These are phyloP conservation scores for Hozukius guyotensis DNA, from an alignment of 2,797 vertebrate genomes.

Conservation along the genomic window DNA sequence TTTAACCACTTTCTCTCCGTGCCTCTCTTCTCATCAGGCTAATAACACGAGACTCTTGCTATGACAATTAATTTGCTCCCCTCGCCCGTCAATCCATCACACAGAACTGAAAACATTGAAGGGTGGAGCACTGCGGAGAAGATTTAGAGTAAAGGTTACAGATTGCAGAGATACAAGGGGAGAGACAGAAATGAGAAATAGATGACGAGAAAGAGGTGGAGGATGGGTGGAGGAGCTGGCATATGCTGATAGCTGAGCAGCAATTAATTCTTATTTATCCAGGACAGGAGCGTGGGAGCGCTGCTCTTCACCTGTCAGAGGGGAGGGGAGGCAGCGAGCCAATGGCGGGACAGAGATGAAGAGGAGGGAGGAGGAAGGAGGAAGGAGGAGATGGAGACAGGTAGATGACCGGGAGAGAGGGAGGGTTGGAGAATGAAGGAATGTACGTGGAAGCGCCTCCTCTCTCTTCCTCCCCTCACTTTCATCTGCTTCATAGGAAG, in stretches of 20 bases:
- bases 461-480: not conserved
- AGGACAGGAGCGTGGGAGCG: slow-evolving; percentile 53
- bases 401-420: not conserved
- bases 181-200: slow-evolving; percentile 40
- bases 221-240: slow-evolving; percentile 57
- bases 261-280: slow-evolving; percentile 79
- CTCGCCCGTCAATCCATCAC: slow-evolving; percentile 26
- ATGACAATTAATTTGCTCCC: slow-evolving; percentile 6
- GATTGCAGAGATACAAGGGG: slow-evolving; percentile 18
- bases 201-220: slow-evolving; percentile 44
- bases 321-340: slow-evolving; percentile 30
- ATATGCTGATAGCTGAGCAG: slow-evolving; percentile 64
- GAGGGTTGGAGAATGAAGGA: not conserved
- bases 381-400: not conserved
- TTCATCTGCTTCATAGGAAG: not conserved
- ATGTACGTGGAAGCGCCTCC: not conserved
- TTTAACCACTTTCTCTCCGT: not conserved
- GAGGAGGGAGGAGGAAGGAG: not conserved
- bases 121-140: not conserved
- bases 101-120: not conserved
- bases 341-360: slow-evolving; percentile 13
- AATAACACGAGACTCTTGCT: slow-evolving; percentile 4
- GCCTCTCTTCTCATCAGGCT: not conserved
- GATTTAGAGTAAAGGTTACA: slow-evolving; percentile 52
- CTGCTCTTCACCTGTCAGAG: slow-evolving; percentile 56